A percentile compares a stretch with the other conserved stretches of the same genome.
Evolutionary conservation across 2,888 invertebrate species (phyloP).

Genomic region (Ectropis crepuscularia): DNA sequence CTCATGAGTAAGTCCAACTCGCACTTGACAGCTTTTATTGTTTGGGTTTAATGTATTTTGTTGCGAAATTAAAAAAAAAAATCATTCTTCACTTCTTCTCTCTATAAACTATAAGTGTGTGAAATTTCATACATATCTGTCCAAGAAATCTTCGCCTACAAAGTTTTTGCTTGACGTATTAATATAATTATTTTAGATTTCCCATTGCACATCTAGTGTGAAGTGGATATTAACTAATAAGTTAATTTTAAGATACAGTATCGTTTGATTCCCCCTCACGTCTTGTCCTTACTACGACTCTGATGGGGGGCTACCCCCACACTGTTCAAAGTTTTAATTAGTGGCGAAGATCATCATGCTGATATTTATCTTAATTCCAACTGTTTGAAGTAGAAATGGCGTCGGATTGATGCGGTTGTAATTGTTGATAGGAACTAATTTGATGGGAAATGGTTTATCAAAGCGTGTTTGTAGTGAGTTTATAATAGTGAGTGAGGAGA

Average conservation of each 20-base stretch:
- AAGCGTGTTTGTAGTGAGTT: slow-evolving; percentile 14
- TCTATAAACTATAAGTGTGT: too few relatives aligned
- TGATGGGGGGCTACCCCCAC: slow-evolving; percentile 52
- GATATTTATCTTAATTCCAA: slow-evolving; percentile 51
- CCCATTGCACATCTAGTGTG: too few relatives aligned
- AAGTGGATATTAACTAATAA: too few relatives aligned
- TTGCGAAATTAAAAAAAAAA: too few relatives aligned
- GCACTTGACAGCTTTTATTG: too few relatives aligned
- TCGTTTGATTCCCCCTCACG: neutral
- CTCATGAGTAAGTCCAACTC: too few relatives aligned
- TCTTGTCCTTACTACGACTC: slow-evolving; percentile 5
- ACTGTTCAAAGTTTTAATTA: slow-evolving; percentile 65
- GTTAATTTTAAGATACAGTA: neutral
- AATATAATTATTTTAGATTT: too few relatives aligned
- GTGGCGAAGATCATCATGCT: slow-evolving; percentile 59
- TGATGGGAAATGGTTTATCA: slow-evolving; percentile 7
- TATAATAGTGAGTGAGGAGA: neutral
- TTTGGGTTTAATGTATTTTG: too few relatives aligned
- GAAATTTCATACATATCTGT: too few relatives aligned
- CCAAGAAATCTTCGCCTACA: too few relatives aligned
- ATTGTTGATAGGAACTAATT: slow-evolving; percentile 30
- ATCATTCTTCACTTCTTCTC: too few relatives aligned
- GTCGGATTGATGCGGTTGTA: slow-evolving; percentile 29
- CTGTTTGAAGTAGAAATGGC: slow-evolving; percentile 37
- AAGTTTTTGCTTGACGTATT: too few relatives aligned